Evolutionary conservation across 2,888 invertebrate genomes (phyloP).

Genomic region (Machimus atricapillus): DNA sequence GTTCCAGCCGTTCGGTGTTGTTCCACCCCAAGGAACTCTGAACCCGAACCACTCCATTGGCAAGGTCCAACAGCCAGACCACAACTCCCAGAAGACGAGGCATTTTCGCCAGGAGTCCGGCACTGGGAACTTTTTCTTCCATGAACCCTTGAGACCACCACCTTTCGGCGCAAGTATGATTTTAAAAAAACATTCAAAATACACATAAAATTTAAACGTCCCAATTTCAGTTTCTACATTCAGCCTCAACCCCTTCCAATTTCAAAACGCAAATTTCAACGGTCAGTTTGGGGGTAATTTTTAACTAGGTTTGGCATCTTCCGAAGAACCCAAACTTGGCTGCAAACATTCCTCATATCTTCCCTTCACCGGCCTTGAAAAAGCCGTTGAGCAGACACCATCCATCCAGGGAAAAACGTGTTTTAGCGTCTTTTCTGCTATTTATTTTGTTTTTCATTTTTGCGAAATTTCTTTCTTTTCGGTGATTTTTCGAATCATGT

Average conservation of each 20-base stretch:
- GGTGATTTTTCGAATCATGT: not conserved
- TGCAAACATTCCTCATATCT: not conserved
- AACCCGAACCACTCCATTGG: conserved; percentile 52
- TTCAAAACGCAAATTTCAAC: conserved; percentile 57
- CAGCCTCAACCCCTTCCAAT: conserved; percentile 65
- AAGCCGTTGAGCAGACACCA: not conserved
- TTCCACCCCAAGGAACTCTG: conserved; percentile 50
- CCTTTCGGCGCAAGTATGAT: conserved; percentile 60
- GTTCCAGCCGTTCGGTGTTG: conserved; percentile 53
- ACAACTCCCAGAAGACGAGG: conserved; percentile 58
- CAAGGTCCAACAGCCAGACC: conserved; percentile 50
- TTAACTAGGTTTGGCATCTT: not conserved
- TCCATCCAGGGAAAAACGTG: conserved; percentile 35
- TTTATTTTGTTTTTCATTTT: not conserved
- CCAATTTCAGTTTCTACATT: conserved; percentile 74
- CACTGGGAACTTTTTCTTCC: conserved; percentile 72
- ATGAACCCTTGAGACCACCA: conserved; percentile 53
- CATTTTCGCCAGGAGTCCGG: conserved; percentile 67
- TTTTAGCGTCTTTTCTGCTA: conserved; percentile 42
- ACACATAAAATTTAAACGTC: not conserved
- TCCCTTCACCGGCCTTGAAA: not conserved
- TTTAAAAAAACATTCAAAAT: not conserved
- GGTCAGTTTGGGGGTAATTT: conserved; percentile 46
- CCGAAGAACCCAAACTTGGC: not conserved
- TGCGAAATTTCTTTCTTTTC: not conserved